Evolutionary conservation across 2,113 vertebrate species (phyloP), one percentile per base, ranked within the genome.

Genomic region (Tyrannus savana): DNA sequence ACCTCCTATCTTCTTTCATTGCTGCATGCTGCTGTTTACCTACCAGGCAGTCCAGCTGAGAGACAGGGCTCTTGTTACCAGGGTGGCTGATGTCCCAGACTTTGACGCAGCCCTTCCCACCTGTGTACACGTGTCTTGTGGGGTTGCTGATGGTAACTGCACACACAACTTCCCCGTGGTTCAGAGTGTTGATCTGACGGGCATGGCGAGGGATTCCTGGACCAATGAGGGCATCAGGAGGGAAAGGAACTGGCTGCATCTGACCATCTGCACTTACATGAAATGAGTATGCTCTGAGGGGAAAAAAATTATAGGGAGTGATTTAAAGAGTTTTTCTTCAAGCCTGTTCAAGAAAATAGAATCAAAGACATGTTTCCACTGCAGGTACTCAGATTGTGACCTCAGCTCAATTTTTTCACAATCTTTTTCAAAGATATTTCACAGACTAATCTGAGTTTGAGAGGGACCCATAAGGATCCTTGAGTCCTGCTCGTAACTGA

Each of bases 61-160:
- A 99, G 33, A 98, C 98, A 4, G 98, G 98, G 75, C 98, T 99
- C 96, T 99, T 99, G 93, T 98, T 99, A 78, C 98, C 98, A 12
- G 98, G 98, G 3, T 98, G 98, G 31, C 98, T 98, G 95, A 98
- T 98, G 95, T 98, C 98, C 98, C 98, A 99, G 76, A 99, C 98
- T 80, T 99, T 99, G 88, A 98, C 98, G 2, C 98, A 98, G 5
- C 98, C 98, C 91, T 98, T 98, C 67, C 98, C 98, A 24, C 98
- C 98, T 0, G 98, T 98, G 95, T 98, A 98, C 88, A 98, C 98
- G 0, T 98, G 98, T 90, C 98, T 97, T 0, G 98, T 98, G 89
- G 98, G 98, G 91, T 98, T 98, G 97, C 98, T 98, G 97, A 98
- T 98, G 83, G 98, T 98, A 55, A 98, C 98, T 0, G 98, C 98